Evolutionary conservation across 2,797 vertebrate species (phyloP).

Genomic region (Trichosurus vulpecula): DNA sequence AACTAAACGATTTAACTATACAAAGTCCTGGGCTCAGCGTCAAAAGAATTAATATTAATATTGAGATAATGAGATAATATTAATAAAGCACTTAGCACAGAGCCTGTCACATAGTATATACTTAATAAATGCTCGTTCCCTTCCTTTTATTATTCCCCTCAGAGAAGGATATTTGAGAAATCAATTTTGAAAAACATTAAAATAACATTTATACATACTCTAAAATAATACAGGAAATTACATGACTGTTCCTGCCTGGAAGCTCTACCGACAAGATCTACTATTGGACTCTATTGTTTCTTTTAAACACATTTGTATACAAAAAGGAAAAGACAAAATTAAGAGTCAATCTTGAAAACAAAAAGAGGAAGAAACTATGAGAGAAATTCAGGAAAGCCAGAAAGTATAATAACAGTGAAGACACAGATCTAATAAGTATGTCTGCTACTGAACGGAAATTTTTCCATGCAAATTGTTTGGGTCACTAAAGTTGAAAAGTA

Average conservation of each 20-base stretch:
- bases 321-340: constrained; percentile 57
- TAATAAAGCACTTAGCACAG: neutral
- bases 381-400: constrained; percentile 57
- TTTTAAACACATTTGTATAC: constrained; percentile 37
- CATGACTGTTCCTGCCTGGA: neutral
- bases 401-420: constrained; percentile 18
- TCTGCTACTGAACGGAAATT: constrained; percentile 33
- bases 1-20: neutral
- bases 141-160: neutral
- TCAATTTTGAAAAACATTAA: constrained; percentile 8
- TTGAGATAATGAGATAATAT: neutral
- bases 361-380: constrained; percentile 63
- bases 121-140: neutral
- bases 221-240: constrained; percentile 47
- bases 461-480: constrained; percentile 8
- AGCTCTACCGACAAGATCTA: neutral
- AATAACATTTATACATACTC: neutral
- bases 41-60: neutral
- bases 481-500: constrained; percentile 14
- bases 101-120: neutral
- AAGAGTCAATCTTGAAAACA: constrained; percentile 30
- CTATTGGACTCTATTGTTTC: neutral
- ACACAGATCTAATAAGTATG: constrained; percentile 16
- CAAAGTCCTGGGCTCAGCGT: neutral
- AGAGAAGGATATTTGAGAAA: neutral